Base-by-base conservation (phyloP, 2,113 vertebrate species). In the Laticauda laticaudata region DNA sequence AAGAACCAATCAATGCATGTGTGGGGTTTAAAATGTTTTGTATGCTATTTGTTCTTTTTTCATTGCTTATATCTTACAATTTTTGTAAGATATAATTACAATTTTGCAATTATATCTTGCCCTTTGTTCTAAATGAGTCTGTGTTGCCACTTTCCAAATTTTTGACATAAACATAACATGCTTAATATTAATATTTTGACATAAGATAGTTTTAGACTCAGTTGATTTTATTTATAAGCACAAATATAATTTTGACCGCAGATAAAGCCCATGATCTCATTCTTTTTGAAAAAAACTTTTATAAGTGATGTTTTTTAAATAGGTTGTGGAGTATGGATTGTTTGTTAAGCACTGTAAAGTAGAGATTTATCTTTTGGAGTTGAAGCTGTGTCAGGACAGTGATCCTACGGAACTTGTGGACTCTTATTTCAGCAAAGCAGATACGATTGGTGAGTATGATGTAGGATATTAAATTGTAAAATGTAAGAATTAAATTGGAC, bases 301-400 rank as follows among this genome's bases (percentile, higher is more conserved):
- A 20, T 61, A 90, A 57, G 29, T 14, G 93, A 10, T 29, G 6
- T 90, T 92, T 21, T 93, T 2, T 54, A 91, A 94, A 7, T 94
- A 99, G 99, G 99, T 99, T 54, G 98, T 99, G 94, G 99, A 99
- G 95, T 98, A 99, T 15, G 99, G 99, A 93, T 98, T 99, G 95
- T 99, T 99, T 97, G 99, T 99, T 90, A 99, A 99, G 97, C 98
- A 99, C 96, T 99, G 98, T 95, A 99, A 99, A 94, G 99, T 99
- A 57, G 99, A 99, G 94, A 99, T 99, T 88, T 99, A 99, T 97
- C 98, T 99, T 94, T 96, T 99, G 88, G 99, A 99, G 95, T 96
- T 99, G 94, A 99, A 99, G 96, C 96, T 99, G 91, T 99, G 99
- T 26, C 98, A 99, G 95, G 98, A 98, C 96, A 98, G 98, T 0